Percentiles rank a stretch among this genome's conserved stretches.
phyloP scores from a whole-genome alignment of 2,888 invertebrate genomes.

The Myathropa florea region DNA sequence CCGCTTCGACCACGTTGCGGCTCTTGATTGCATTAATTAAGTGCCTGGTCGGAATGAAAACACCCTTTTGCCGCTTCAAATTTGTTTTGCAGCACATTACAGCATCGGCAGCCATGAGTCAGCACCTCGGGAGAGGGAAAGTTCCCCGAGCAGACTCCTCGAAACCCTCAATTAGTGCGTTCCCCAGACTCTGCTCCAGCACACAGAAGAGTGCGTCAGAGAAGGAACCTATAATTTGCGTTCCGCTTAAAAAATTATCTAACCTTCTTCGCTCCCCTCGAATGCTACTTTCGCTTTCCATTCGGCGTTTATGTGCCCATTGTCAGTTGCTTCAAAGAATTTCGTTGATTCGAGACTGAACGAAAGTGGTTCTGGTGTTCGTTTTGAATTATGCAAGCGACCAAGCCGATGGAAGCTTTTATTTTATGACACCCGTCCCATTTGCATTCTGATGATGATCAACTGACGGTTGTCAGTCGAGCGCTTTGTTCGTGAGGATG shows the following conservation, averaged over 20 bases:
- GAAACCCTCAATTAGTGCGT: background rate
- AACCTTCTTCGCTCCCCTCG: background rate
- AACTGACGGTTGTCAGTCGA: background rate
- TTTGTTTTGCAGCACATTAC: no score
- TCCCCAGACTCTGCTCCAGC: background rate
- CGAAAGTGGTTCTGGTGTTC: slow-evolving; percentile 18
- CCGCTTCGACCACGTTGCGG: no score
- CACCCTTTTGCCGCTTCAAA: no score
- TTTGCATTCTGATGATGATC: background rate
- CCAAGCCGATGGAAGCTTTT: background rate
- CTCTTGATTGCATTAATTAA: no score
- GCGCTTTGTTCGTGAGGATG: background rate
- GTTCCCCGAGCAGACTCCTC: background rate
- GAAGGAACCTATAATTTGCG: background rate
- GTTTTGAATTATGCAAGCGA: slow-evolving; percentile 37
- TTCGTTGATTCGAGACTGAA: slow-evolving; percentile 19
- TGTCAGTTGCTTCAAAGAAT: slow-evolving; percentile 24
- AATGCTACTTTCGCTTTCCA: background rate
- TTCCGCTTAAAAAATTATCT: slow-evolving; percentile 20
- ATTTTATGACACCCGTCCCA: background rate
- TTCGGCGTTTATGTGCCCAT: background rate
- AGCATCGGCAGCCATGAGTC: no score
- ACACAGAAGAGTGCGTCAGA: background rate
- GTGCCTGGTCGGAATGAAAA: no score
- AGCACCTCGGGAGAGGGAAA: background rate